Conservation (phyloP, 2,113 vertebrate species). For the Nerophis ophidion region DNA sequence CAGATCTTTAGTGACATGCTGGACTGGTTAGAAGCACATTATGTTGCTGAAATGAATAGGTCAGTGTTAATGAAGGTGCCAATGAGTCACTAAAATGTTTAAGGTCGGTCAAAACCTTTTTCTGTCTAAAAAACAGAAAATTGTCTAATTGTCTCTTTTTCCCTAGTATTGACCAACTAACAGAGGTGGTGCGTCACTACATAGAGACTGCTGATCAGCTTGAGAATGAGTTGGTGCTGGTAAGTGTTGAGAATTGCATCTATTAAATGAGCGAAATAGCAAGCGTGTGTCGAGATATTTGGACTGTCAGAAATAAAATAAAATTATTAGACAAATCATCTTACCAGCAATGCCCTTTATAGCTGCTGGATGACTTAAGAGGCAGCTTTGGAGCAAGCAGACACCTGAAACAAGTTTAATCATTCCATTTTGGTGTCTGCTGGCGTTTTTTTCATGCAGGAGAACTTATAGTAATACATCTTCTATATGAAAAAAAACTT, state of each 20-base stretch:
- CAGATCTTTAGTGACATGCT: constrained; percentile 73
- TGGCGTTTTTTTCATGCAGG: too few species aligned
- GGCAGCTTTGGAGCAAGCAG: too few species aligned
- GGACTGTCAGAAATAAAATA: too few species aligned
- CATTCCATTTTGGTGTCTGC: too few species aligned
- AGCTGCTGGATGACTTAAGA: too few species aligned
- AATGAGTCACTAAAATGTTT: neutral
- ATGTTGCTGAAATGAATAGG: constrained; percentile 81
- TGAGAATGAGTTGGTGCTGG: constrained; percentile 74
- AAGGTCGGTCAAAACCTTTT: neutral
- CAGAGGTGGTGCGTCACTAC: constrained; percentile 73
- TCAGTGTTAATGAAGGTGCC: constrained; percentile 28
- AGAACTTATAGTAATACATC: too few species aligned
- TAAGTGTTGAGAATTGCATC: constrained; percentile 14
- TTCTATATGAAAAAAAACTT: too few species aligned
- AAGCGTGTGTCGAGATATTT: too few species aligned
- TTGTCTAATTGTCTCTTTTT: constrained; percentile 19
- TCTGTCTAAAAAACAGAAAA: neutral
- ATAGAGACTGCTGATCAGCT: constrained; percentile 79
- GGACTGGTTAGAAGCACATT: constrained; percentile 73
- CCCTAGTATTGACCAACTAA: constrained; percentile 79
- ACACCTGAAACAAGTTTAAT: too few species aligned
- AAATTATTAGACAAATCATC: too few species aligned
- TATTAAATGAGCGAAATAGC: too few species aligned
- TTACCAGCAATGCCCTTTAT: too few species aligned